Conservation (phyloP, 2,797 vertebrate genomes). For the Cottoperca gobio region DNA sequence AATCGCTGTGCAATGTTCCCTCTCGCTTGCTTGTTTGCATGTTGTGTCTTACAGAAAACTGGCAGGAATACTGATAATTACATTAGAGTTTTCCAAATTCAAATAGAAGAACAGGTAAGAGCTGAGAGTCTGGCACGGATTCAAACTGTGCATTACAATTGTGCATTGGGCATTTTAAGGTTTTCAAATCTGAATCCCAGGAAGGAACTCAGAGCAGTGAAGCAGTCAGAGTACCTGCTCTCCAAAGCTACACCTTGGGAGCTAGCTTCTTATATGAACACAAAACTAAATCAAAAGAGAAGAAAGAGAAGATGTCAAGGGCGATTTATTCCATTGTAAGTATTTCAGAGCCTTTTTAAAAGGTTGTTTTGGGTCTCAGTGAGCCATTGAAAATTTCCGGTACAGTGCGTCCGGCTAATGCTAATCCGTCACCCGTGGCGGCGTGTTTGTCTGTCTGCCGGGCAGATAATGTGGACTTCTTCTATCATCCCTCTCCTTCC, state of each 20-base stretch:
- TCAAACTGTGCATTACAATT: slow-evolving; percentile 11
- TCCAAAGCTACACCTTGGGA: slow-evolving; percentile 36
- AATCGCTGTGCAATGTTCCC: slow-evolving; percentile 34
- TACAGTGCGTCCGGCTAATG: slow-evolving; percentile 68
- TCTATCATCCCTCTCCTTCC: slow-evolving; percentile 63
- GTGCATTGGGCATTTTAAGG: slow-evolving; percentile 22
- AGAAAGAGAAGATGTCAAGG: slow-evolving; percentile 55
- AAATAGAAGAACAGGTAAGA: slow-evolving; percentile 16
- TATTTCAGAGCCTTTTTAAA: slow-evolving; percentile 68
- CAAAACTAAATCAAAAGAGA: slow-evolving; percentile 30
- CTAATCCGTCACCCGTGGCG: slow-evolving; percentile 79
- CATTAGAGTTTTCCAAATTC: slow-evolving; percentile 23
- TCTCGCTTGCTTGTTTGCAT: slow-evolving; percentile 13
- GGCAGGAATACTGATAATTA: slow-evolving; percentile 38
- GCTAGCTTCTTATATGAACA: slow-evolving; percentile 35
- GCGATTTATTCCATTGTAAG: slow-evolving; percentile 67
- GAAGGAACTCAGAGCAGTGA: slow-evolving; percentile 37
- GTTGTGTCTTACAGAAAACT: slow-evolving; percentile 42
- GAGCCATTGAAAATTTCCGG: slow-evolving; percentile 72
- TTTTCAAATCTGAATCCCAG: slow-evolving; percentile 42
- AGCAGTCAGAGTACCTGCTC: slow-evolving; percentile 38
- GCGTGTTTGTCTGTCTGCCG: slow-evolving; percentile 71
- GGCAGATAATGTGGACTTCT: slow-evolving; percentile 76
- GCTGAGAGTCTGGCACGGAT: slow-evolving; percentile 26
- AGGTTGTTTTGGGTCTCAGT: slow-evolving; percentile 60